These are phyloP conservation scores for Paguma larvata DNA, from an alignment of 2,797 vertebrate genomes.

Conservation along the genomic window DNA sequence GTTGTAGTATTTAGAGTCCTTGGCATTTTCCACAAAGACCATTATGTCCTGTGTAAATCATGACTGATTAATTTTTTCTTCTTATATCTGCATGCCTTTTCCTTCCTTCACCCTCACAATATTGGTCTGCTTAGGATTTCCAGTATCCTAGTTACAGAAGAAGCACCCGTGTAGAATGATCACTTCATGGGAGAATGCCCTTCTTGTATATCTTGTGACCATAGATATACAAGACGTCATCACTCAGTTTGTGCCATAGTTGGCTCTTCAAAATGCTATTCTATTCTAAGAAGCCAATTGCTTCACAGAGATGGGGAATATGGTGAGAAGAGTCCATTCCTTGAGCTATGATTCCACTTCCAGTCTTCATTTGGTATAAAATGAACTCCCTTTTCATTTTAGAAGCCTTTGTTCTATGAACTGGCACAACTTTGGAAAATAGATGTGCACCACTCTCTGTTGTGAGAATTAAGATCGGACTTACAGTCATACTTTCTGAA, in stretches of 20 bases:
- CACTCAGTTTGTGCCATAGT: background rate
- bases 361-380: background rate
- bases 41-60: background rate
- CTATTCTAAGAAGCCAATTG: background rate
- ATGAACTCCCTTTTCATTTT: background rate
- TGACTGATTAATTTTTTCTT: background rate
- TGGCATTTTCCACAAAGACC: background rate
- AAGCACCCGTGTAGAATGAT: background rate
- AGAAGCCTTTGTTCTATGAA: background rate
- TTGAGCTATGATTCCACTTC: background rate
- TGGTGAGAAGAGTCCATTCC: background rate
- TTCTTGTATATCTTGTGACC: background rate
- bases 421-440: background rate
- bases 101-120: background rate
- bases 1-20: background rate
- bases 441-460: background rate
- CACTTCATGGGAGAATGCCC: background rate
- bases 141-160: background rate
- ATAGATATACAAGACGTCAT: background rate
- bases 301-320: background rate
- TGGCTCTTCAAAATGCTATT: background rate
- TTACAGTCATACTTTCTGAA: background rate
- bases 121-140: background rate
- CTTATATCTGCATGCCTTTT: background rate
- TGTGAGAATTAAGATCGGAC: background rate